A percentile compares a stretch with the other conserved stretches of the same genome.
Evolutionary conservation across 2,113 vertebrate genomes (phyloP).

Genomic region (Galeopterus variegatus): DNA sequence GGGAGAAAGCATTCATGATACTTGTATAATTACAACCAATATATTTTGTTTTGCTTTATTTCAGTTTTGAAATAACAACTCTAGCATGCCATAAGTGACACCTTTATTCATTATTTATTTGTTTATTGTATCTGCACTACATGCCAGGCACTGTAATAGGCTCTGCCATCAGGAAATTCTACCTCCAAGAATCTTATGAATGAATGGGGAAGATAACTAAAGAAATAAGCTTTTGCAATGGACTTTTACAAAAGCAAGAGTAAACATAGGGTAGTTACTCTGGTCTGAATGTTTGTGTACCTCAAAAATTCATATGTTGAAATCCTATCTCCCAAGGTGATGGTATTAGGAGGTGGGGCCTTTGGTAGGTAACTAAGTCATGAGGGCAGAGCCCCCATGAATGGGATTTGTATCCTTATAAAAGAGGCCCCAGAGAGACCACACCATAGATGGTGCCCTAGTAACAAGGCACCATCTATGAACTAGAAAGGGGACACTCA

Average conservation of each 20-base stretch:
- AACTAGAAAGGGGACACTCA: background rate
- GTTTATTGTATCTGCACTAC: background rate
- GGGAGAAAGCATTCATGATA: background rate
- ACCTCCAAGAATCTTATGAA: background rate
- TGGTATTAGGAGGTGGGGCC: background rate
- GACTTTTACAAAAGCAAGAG: background rate
- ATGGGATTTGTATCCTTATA: background rate
- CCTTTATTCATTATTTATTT: background rate
- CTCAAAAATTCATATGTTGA: background rate
- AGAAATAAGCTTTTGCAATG: background rate
- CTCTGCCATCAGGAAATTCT: background rate
- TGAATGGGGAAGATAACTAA: background rate
- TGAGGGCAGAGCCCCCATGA: background rate
- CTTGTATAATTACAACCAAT: constrained; percentile 52
- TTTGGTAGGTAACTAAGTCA: background rate
- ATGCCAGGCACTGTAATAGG: background rate
- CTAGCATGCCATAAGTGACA: background rate
- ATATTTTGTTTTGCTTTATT: constrained; percentile 58
- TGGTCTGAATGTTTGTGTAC: background rate
- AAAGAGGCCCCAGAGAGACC: background rate
- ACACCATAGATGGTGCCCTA: too few relatives aligned
- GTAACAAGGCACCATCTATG: background rate
- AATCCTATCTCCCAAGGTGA: background rate
- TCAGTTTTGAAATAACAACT: constrained; percentile 40
- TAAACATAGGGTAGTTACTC: background rate